Percentiles rank a stretch among this genome's conserved stretches.
phyloP scores from a whole-genome alignment of 2,888 invertebrate species.

The Dione juno region DNA sequence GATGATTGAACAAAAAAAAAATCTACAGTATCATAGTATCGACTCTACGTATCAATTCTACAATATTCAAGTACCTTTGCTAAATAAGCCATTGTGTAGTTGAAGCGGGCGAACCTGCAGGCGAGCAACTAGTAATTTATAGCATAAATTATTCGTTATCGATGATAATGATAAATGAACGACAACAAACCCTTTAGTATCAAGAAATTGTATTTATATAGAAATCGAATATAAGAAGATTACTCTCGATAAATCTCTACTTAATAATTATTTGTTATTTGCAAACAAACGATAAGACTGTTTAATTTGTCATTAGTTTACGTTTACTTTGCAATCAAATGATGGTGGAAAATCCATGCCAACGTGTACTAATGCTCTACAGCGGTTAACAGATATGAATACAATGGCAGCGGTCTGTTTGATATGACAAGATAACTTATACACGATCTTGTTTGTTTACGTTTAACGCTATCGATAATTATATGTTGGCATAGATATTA shows the following conservation, averaged over 20 bases:
- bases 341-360: constrained; percentile 25
- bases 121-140: too few species aligned
- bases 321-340: constrained; percentile 22
- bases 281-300: neutral
- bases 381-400: constrained; percentile 24
- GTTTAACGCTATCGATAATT: constrained; percentile 12
- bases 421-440: constrained; percentile 28
- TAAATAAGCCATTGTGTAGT: too few species aligned
- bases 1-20: too few species aligned
- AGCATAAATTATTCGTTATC: too few species aligned
- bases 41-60: too few species aligned
- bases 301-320: constrained; percentile 16
- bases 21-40: too few species aligned
- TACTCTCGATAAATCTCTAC: neutral
- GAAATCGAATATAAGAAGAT: neutral
- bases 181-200: too few species aligned
- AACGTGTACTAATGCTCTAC: constrained; percentile 20
- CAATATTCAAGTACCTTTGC: too few species aligned
- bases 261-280: neutral
- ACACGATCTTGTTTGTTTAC: constrained; percentile 23
- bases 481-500: constrained; percentile 12
- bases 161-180: too few species aligned
- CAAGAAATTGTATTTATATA: too few species aligned
- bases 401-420: constrained; percentile 27
- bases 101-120: too few species aligned